Evolutionary conservation across 2,797 vertebrate genomes (phyloP), one percentile per base, ranked within the genome.

Genomic region (Protonibea diacanthus): DNA sequence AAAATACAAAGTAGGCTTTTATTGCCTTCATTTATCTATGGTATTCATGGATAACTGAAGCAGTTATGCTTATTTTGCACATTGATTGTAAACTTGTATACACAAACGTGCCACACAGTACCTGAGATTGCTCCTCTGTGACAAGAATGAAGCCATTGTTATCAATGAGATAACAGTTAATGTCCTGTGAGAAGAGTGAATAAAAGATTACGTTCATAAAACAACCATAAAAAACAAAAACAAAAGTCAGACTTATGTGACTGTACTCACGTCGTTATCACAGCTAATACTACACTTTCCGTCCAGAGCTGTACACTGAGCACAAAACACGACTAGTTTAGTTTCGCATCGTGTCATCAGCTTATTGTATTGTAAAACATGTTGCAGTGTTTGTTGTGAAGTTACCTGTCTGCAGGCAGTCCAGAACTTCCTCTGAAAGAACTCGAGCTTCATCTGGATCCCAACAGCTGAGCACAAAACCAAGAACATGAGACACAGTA

Each of bases 361-460:
- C 6, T 42, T 0, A 23, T 21, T 53, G 12, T 27, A 23, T 21
- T 17, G 12, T 55, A 13, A 48, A 53, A 40, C 8, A 20, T 44
- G 1, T 18, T 3, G 1, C 1, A 68, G 48, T 1, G 20, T 3
- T 52, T 6, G 11, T 1, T 27, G 6, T 67, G 45, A n/a, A 12
- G 61, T 81, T 92, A 99, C 98, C 97, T 99, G 98, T 95, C 98
- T 96, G 91, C 98, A 99, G 76, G 98, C 98, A 7, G 98, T 99
- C 97, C 98, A 99, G 89, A 99, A 99, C 92, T 99, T 99, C 86
- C 97, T 95, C 92, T 99, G 98, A 92, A 99, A 99, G 93, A 97
- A 99, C 86, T 99, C 98, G 8, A 99, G 95, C 94, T 99, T 99
- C 98, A 99, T 99, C 92, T 99, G 98, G 89, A 99, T 98, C 72